phyloP scores from a whole-genome alignment of 2,113 vertebrate genomes.

The Phalacrocorax aristotelis region DNA sequence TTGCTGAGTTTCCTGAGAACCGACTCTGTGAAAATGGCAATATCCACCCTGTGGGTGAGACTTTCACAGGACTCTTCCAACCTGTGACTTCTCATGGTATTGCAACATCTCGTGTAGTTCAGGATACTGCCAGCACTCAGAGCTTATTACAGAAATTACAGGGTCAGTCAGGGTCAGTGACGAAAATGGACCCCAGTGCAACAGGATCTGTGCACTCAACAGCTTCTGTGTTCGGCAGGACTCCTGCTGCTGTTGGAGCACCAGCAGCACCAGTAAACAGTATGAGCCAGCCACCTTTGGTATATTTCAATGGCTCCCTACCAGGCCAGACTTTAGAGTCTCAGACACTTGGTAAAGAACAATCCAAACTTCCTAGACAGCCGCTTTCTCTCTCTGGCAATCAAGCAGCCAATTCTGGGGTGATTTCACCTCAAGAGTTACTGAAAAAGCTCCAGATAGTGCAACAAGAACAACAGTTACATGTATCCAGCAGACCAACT shows the following conservation, averaged over 20 bases:
- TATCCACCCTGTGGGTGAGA: slow-evolving; percentile 2
- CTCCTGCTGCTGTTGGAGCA: background rate
- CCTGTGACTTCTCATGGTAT: background rate
- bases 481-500: slow-evolving; percentile 62
- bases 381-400: slow-evolving; percentile 27
- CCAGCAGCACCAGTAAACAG: background rate
- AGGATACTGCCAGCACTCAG: slow-evolving; percentile 17
- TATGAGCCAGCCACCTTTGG: slow-evolving; percentile 58
- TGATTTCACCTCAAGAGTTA: slow-evolving; percentile 87
- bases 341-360: slow-evolving; percentile 51
- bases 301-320: slow-evolving; percentile 68
- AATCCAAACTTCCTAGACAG: slow-evolving; percentile 31
- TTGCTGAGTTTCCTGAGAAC: slow-evolving; percentile 84
- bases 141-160: slow-evolving; percentile 67
- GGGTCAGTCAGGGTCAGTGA: background rate
- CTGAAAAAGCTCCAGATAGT: slow-evolving; percentile 87
- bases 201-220: background rate
- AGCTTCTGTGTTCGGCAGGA: background rate
- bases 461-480: slow-evolving; percentile 85
- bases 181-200: background rate
- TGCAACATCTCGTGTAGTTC: background rate
- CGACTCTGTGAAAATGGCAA: slow-evolving; percentile 75
- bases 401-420: slow-evolving; percentile 56
- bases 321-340: slow-evolving; percentile 39
- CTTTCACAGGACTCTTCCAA: slow-evolving; percentile 79